Percentiles rank a stretch among this genome's conserved stretches.
These are phyloP conservation scores for Centropyge bicolor DNA, from an alignment of 2,797 vertebrate species.

Conservation along the genomic window DNA sequence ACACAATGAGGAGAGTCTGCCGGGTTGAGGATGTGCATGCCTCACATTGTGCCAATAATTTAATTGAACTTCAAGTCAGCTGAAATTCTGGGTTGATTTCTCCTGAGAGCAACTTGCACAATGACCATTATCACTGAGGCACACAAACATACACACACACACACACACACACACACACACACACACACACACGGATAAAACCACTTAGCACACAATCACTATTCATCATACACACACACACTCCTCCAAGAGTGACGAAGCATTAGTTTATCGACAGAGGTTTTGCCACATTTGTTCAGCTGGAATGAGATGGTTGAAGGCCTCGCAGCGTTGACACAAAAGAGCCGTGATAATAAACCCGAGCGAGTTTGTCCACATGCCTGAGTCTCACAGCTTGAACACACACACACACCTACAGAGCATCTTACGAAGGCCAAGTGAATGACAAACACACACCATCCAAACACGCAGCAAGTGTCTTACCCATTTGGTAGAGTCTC, in stretches of 20 bases:
- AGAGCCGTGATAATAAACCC: conserved; percentile 26
- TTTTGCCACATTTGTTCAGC: conserved; percentile 18
- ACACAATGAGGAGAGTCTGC: conserved; percentile 48
- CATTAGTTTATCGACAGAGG: conserved; percentile 53
- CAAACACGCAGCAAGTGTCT: conserved; percentile 65
- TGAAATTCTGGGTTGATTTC: conserved; percentile 70
- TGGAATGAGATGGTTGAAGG: conserved; percentile 19
- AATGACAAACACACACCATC: conserved; percentile 26
- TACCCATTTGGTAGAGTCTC: conserved; percentile 84
- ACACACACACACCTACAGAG: conserved; percentile 15
- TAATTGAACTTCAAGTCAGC: conserved; percentile 76
- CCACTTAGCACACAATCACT: conserved; percentile 21
- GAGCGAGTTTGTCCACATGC: conserved; percentile 74
- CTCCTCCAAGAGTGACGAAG: conserved; percentile 56
- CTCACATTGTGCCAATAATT: conserved; percentile 60
- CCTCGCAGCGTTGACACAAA: conserved; percentile 49
- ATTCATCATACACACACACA: conserved; percentile 31
- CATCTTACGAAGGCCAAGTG: background rate
- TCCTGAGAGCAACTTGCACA: conserved; percentile 67
- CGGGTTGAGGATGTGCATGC: conserved; percentile 52
- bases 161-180: conserved; percentile 11
- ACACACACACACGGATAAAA: conserved; percentile 8
- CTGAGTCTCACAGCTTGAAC: conserved; percentile 29
- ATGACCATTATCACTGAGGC: conserved; percentile 65
- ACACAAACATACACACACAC: conserved; percentile 20